phyloP scores from a whole-genome alignment of 1,140 invertebrate genomes.

The Trinorchestia longiramus region DNA sequence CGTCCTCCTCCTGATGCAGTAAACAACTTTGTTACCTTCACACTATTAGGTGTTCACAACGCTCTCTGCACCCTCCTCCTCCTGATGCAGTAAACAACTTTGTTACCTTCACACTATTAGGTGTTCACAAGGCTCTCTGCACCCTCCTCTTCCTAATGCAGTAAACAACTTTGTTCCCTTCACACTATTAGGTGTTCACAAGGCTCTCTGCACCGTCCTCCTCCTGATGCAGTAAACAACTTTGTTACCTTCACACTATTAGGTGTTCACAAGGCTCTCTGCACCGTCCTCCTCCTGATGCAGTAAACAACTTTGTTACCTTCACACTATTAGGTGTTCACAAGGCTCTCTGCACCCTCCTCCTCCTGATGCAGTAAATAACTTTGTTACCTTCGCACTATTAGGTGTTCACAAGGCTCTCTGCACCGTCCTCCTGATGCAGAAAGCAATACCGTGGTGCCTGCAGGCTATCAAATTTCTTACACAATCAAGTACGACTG shows the following conservation, averaged over 20 bases:
- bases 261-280: conserved; percentile 55
- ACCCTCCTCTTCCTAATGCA: conserved; percentile 58
- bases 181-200: too few species aligned
- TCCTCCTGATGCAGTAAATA: conserved; percentile 51
- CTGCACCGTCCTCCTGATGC: conserved; percentile 57
- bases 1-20: conserved; percentile 57
- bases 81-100: conserved; percentile 27
- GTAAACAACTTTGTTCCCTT: not conserved
- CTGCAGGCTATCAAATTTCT: too few species aligned
- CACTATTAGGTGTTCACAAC: too few species aligned
- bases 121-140: conserved; percentile 53
- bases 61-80: conserved; percentile 56
- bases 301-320: not conserved
- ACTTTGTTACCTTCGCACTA: too few species aligned
- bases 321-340: too few species aligned
- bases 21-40: not conserved
- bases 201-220: conserved; percentile 56
- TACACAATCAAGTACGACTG: too few species aligned
- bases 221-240: conserved; percentile 38
- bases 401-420: conserved; percentile 56
- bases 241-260: too few species aligned
- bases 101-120: too few species aligned
- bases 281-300: conserved; percentile 58
- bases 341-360: conserved; percentile 49
- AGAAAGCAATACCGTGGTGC: not conserved